Evolutionary conservation across 2,113 vertebrate species (phyloP).

Genomic region (Petroica traversi): DNA sequence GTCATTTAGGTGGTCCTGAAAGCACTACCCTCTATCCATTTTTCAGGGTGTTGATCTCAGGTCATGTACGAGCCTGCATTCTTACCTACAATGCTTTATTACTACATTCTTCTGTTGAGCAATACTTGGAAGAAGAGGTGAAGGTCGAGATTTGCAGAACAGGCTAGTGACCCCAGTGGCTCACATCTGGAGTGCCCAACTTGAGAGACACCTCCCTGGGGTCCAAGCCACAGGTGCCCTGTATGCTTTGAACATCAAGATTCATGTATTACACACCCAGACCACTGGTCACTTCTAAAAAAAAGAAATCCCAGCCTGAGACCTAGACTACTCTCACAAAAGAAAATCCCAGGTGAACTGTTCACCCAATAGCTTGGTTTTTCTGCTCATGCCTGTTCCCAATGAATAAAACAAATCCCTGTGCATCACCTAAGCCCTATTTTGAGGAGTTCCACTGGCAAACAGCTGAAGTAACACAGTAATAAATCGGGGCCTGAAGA

Average conservation of each 20-base stretch:
- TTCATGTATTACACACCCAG: constrained; percentile 10
- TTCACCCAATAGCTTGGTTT: constrained; percentile 39
- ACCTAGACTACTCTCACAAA: constrained; percentile 39
- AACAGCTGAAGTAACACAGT: constrained; percentile 63
- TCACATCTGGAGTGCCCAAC: constrained; percentile 20
- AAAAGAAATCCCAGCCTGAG: constrained; percentile 17
- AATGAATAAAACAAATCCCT: constrained; percentile 45
- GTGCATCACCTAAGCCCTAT: constrained; percentile 49
- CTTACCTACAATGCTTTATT: constrained; percentile 63
- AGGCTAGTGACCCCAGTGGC: constrained; percentile 40
- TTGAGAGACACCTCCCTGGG: constrained; percentile 13
- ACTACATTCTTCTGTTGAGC: constrained; percentile 62
- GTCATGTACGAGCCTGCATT: constrained; percentile 59
- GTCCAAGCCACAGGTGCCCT: neutral
- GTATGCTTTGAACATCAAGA: constrained; percentile 2
- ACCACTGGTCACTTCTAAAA: constrained; percentile 33
- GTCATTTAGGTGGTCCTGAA: constrained; percentile 59
- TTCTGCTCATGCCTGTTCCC: constrained; percentile 61
- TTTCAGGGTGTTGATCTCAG: constrained; percentile 66
- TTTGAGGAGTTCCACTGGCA: constrained; percentile 62
- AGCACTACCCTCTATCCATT: constrained; percentile 53
- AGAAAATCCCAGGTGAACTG: constrained; percentile 20
- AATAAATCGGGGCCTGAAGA: constrained; percentile 44
- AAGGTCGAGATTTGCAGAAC: constrained; percentile 40
- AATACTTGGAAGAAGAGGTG: constrained; percentile 60